Evolutionary conservation across 2,888 invertebrate genomes (phyloP).

Genomic region (Oegoconia quadripuncta): DNA sequence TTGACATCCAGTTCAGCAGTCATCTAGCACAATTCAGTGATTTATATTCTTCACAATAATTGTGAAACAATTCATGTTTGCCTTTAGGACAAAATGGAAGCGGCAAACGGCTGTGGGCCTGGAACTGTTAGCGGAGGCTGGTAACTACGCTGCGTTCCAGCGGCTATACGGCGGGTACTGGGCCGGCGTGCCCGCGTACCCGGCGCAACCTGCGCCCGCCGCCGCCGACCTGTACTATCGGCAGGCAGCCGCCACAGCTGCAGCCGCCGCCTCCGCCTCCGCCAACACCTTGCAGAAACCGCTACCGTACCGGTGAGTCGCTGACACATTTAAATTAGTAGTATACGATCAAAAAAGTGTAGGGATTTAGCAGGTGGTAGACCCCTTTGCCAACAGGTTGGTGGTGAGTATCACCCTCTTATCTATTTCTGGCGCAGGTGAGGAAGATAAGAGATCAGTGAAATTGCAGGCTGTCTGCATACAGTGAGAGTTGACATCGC

Average conservation of each 20-base stretch:
- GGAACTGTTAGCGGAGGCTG: slow-evolving; percentile 97
- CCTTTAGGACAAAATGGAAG: slow-evolving; percentile 97
- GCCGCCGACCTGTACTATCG: slow-evolving; percentile 90
- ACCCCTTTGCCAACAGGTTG: too few species aligned
- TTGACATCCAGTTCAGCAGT: too few species aligned
- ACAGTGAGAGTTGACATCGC: too few species aligned
- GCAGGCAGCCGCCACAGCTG: slow-evolving; percentile 88
- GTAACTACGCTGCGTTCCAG: slow-evolving; percentile 99
- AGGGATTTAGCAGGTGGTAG: too few species aligned
- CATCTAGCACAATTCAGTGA: too few species aligned
- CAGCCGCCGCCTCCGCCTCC: slow-evolving; percentile 76
- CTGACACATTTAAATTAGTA: too few species aligned
- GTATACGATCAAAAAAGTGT: too few species aligned
- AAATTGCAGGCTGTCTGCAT: too few species aligned
- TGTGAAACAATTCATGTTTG: slow-evolving; percentile 23
- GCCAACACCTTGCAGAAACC: slow-evolving; percentile 91
- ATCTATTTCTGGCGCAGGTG: too few species aligned
- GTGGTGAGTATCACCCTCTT: too few species aligned
- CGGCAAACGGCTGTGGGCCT: slow-evolving; percentile 98
- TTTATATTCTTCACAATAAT: too few species aligned
- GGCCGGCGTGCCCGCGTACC: slow-evolving; percentile 83
- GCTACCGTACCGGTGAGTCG: slow-evolving; percentile 84
- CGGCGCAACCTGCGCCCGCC: slow-evolving; percentile 83
- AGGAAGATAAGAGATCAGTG: too few species aligned
- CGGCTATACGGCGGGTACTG: slow-evolving; percentile 91